Evolutionary conservation across 2,797 vertebrate species (phyloP), one percentile per base, ranked within the genome.

Genomic region (Aldrovandia affinis): DNA sequence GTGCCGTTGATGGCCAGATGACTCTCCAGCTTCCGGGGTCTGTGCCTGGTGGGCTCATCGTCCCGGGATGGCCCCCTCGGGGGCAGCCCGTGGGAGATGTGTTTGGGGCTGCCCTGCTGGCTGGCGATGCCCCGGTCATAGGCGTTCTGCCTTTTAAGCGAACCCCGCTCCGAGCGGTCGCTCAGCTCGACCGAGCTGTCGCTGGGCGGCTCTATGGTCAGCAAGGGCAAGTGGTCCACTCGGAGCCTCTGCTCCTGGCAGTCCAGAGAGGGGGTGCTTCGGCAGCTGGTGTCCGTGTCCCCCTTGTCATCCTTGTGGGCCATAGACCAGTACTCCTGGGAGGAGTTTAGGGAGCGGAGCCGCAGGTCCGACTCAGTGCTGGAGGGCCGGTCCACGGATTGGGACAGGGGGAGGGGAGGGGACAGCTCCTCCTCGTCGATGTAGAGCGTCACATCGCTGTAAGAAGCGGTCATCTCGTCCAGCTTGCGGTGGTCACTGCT

Each of bases 371-470:
- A 96, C 85, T 99, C 97, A 0, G 96, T 96, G 92, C 97, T 97
- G 82, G 97, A 97, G 0, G 96, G 95, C 73, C 96, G 93, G 73
- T 97, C 97, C 65, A 95, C 95, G 0, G 95, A 94, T 86, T 97
- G 97, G 0, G 96, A 94, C 12, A 96, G 94, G 0, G 97, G 96
- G 61, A 98, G 93, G 2, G 98, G 97, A 0, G 98, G 98, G 0
- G 98, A 99, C 73, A 99, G 90, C 86, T 99, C 98, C 86, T 99
- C 98, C 89, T 99, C 98, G 0, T 99, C 98, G 0, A 99, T 99
- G 92, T 98, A 99, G 82, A 99, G 94, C 0, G 98, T 99, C 83
- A 99, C 98, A 0, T 99, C 98, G 0, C 98, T 99, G 90, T 99
- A 99, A 0, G 98, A 99, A 0, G 98, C 98, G 0, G 96, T 97